These are phyloP conservation scores for Oreohelix idahoensis DNA, from an alignment of 1,140 invertebrate species.

Conservation along the genomic window DNA sequence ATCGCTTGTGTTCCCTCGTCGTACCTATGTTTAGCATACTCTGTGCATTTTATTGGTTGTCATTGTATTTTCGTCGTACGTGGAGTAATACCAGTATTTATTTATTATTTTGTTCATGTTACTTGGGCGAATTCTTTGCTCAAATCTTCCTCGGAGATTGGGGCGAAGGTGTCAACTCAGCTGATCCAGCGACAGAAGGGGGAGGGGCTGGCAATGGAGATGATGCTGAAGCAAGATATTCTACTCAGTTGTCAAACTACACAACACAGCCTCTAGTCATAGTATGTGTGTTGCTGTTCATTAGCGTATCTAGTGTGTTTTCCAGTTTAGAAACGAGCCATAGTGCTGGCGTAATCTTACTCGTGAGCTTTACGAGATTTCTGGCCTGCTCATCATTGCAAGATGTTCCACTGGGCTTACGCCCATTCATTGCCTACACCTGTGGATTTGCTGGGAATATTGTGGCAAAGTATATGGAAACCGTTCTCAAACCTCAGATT, in stretches of 20 bases:
- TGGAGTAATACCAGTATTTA: conserved; percentile 73
- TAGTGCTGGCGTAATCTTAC: conserved; percentile 65
- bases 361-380: conserved; percentile 70
- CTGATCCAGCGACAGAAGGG: not conserved
- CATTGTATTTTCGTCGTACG: conserved; percentile 67
- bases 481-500: conserved; percentile 64
- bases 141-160: conserved; percentile 59
- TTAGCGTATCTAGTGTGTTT: conserved; percentile 68
- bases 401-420: conserved; percentile 62
- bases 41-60: conserved; percentile 71
- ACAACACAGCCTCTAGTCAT: conserved; percentile 64
- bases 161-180: conserved; percentile 34
- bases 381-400: conserved; percentile 66
- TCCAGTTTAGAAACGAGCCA: conserved; percentile 69
- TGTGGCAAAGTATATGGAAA: conserved; percentile 72
- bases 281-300: conserved; percentile 62
- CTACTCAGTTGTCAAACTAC: conserved; percentile 40
- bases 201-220: conserved; percentile 21
- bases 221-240: conserved; percentile 14
- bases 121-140: conserved; percentile 68
- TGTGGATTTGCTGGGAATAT: conserved; percentile 70
- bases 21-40: conserved; percentile 71
- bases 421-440: conserved; percentile 69
- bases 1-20: conserved; percentile 64
- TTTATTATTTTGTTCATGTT: conserved; percentile 70